Evolutionary conservation across 1,140 invertebrate genomes (phyloP).

Genomic region (Drosophila arawakana): DNA sequence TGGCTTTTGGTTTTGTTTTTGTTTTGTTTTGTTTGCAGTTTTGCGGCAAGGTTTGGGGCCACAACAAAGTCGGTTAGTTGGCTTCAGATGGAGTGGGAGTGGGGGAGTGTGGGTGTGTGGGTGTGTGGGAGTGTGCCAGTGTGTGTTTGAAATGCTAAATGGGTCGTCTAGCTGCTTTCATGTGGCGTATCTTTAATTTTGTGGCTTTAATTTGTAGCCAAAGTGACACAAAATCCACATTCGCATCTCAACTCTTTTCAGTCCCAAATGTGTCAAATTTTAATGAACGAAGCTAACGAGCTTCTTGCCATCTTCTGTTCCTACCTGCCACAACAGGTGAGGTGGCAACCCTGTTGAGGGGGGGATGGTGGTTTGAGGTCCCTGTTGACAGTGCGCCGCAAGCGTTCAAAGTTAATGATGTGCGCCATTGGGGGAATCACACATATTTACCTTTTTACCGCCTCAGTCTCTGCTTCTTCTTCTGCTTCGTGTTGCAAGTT

Average conservation of each 20-base stretch:
- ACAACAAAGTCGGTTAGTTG: conserved; percentile 52
- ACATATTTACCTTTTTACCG: background rate
- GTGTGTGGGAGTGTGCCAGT: conserved; percentile 41
- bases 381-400: conserved; percentile 17
- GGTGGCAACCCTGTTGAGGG: background rate
- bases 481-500: no score
- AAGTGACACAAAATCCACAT: conserved; percentile 45
- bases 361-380: background rate
- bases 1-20: conserved; percentile 29
- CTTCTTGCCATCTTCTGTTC: conserved; percentile 25
- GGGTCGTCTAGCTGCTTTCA: conserved; percentile 49
- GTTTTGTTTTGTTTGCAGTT: conserved; percentile 8
- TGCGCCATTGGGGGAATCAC: conserved; percentile 10
- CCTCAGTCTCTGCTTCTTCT: no score
- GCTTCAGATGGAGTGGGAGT: conserved; percentile 58
- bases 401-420: conserved; percentile 34
- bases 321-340: conserved; percentile 9
- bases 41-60: conserved; percentile 4
- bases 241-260: conserved; percentile 18
- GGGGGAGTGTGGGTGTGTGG: conserved; percentile 19
- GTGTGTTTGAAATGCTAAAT: conserved; percentile 46
- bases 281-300: conserved; percentile 76
- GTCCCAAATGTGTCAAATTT: conserved; percentile 75
- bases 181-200: conserved; percentile 36
- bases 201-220: conserved; percentile 43